A percentile compares a stretch with the other conserved stretches of the same genome.
Evolutionary conservation across 2,888 invertebrate species (phyloP).

Genomic region (Galerucella nymphaeae): DNA sequence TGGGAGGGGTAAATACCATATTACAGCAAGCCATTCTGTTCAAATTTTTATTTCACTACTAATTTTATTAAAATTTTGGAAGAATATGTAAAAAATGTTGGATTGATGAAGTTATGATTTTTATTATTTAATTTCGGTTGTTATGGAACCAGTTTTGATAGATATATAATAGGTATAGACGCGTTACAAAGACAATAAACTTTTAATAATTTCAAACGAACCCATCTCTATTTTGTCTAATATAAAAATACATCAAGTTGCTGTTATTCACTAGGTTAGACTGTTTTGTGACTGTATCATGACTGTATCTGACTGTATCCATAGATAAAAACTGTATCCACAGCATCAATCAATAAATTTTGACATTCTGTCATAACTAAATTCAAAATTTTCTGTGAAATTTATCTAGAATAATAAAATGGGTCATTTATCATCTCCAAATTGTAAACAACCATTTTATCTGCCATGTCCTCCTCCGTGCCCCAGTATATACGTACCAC

Average conservation of each 20-base stretch:
- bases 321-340: no score
- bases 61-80: background rate
- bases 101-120: background rate
- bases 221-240: no score
- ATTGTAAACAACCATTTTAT: conserved; percentile 6
- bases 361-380: background rate
- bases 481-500: conserved; percentile 14
- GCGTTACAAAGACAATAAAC: background rate
- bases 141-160: background rate
- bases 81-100: background rate
- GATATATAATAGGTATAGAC: background rate
- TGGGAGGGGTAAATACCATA: background rate
- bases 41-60: background rate
- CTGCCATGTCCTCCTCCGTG: conserved; percentile 3
- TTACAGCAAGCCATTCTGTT: background rate
- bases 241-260: background rate
- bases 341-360: background rate
- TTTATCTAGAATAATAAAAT: conserved; percentile 11
- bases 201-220: no score
- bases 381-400: conserved; percentile 6
- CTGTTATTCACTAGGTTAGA: no score
- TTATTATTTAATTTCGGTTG: background rate
- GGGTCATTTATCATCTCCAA: background rate
- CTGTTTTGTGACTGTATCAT: no score
- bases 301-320: no score